Conservation (phyloP, 2,888 invertebrate genomes). For the Cataglyphis albicans region DNA sequence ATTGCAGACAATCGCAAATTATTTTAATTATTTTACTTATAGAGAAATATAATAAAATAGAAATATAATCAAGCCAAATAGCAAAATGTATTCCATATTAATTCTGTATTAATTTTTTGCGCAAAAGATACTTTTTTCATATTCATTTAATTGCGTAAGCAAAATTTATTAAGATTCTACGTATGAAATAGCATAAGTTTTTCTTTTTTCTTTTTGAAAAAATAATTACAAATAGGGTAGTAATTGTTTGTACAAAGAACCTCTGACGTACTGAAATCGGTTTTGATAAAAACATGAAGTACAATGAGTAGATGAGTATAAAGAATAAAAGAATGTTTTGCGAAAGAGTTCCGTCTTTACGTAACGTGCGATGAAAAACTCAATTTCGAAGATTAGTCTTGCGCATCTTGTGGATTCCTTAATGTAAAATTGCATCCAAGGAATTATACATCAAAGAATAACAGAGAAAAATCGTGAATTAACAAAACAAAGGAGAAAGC, state of each 20-base stretch:
- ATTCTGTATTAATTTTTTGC: background rate
- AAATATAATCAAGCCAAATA: background rate
- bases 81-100: background rate
- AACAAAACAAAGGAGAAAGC: slow-evolving; percentile 2
- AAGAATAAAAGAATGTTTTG: slow-evolving; percentile 28
- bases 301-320: slow-evolving; percentile 25
- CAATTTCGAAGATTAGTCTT: slow-evolving; percentile 47
- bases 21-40: background rate
- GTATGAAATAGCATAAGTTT: background rate
- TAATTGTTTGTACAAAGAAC: slow-evolving; percentile 27
- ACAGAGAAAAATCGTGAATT: background rate
- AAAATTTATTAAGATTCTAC: background rate
- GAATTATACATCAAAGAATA: slow-evolving; percentile 14
- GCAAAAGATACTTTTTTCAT: background rate
- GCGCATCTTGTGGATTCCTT: slow-evolving; percentile 11
- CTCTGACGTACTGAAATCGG: background rate
- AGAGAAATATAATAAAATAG: background rate
- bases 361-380: slow-evolving; percentile 16
- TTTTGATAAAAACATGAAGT: slow-evolving; percentile 10
- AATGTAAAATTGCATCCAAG: slow-evolving; percentile 41
- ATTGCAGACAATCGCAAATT: background rate
- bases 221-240: slow-evolving; percentile 24
- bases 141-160: background rate
- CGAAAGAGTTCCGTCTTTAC: slow-evolving; percentile 5
- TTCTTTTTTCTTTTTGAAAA: background rate